A percentile compares a stretch with the other conserved stretches of the same genome.
These are phyloP conservation scores for Phyllotreta striolata DNA, from an alignment of 2,888 invertebrate species.

Conservation along the genomic window DNA sequence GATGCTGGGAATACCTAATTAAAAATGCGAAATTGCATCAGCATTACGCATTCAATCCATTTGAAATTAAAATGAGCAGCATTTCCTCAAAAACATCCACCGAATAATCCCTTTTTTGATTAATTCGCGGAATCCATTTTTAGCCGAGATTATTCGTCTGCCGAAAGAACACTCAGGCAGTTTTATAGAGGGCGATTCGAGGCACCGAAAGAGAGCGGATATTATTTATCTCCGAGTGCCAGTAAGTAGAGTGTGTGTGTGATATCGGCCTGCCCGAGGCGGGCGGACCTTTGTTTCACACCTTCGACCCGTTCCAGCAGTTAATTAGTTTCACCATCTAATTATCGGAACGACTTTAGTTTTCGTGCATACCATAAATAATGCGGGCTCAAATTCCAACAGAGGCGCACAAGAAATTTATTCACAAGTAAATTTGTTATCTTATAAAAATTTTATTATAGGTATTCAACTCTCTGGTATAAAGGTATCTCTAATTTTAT, in stretches of 20 bases:
- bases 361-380: slow-evolving; percentile 63
- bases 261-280: slow-evolving; percentile 49
- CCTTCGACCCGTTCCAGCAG: slow-evolving; percentile 61
- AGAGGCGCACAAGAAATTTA: slow-evolving; percentile 40
- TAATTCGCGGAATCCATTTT: too few species aligned
- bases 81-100: too few species aligned
- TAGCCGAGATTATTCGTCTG: too few species aligned
- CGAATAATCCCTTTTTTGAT: too few species aligned
- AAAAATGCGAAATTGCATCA: too few species aligned
- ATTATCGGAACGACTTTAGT: slow-evolving; percentile 61
- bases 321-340: slow-evolving; percentile 66
- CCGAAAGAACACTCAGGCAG: too few species aligned
- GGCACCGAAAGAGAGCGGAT: slow-evolving; percentile 24
- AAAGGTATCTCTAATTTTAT: too few species aligned
- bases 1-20: too few species aligned
- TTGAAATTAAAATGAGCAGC: too few species aligned
- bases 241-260: slow-evolving; percentile 21
- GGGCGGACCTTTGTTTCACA: slow-evolving; percentile 63
- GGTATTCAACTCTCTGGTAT: too few species aligned
- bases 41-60: too few species aligned
- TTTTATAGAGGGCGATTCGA: neutral
- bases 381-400: slow-evolving; percentile 45
- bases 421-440: neutral
- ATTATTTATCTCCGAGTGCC: slow-evolving; percentile 23
- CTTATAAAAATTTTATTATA: neutral